These are phyloP conservation scores for Ambastaia sidthimunki DNA, from an alignment of 2,797 vertebrate genomes.

Conservation along the genomic window DNA sequence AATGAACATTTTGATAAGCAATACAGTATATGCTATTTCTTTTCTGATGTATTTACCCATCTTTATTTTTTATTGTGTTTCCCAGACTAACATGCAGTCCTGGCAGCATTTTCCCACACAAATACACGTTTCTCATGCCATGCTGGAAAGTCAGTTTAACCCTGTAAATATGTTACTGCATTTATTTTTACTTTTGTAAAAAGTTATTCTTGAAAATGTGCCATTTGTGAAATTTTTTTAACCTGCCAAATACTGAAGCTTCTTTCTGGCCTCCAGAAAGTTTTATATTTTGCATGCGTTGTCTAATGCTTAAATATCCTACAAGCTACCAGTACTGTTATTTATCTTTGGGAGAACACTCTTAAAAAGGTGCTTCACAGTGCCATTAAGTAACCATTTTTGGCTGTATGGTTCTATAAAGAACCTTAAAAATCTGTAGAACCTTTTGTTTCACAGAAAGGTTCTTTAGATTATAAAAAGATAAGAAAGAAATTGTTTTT, in stretches of 20 bases:
- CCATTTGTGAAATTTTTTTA: neutral
- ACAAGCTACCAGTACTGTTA: too few relatives aligned
- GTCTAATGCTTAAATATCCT: neutral
- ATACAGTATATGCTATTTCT: neutral
- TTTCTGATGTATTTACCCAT: neutral
- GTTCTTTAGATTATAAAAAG: too few relatives aligned
- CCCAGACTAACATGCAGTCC: neutral
- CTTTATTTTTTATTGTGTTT: neutral
- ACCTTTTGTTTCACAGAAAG: too few relatives aligned
- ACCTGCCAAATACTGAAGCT: neutral
- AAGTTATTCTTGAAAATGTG: neutral
- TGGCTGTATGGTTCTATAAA: too few relatives aligned
- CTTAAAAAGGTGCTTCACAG: too few relatives aligned
- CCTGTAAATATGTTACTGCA: constrained; percentile 1
- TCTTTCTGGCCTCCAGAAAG: neutral
- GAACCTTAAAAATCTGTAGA: too few relatives aligned
- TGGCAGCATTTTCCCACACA: neutral
- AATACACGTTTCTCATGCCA: neutral
- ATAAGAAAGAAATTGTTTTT: too few relatives aligned
- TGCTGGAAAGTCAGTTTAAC: neutral
- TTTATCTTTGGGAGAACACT: too few relatives aligned
- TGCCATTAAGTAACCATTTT: too few relatives aligned
- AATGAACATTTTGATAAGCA: neutral
- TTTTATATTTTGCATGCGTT: neutral
- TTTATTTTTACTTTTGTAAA: constrained; percentile 8